These are phyloP conservation scores for Nothobranchius furzeri DNA, from an alignment of 2,113 vertebrate species.

Conservation along the genomic window DNA sequence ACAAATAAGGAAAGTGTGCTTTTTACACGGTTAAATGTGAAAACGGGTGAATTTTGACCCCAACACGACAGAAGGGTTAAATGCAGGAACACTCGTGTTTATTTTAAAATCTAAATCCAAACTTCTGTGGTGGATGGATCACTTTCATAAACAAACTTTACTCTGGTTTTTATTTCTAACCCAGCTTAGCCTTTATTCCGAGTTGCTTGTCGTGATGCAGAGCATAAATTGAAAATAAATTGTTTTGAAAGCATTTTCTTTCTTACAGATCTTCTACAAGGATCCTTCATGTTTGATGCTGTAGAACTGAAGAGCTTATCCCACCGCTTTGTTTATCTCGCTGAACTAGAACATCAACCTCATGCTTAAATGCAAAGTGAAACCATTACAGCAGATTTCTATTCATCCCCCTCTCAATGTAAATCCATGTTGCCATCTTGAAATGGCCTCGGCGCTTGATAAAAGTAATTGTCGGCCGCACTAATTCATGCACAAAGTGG, in stretches of 20 bases:
- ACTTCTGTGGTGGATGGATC: neutral
- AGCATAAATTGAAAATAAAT: neutral
- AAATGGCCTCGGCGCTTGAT: slow-evolving; percentile 83
- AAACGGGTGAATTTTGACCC: too few species aligned
- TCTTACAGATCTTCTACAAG: neutral
- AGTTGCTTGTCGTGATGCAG: slow-evolving; percentile 8
- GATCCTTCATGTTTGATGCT: slow-evolving; percentile 17
- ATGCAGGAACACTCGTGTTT: too few species aligned
- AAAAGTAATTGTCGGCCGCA: slow-evolving; percentile 87
- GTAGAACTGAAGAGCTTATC: slow-evolving; percentile 4
- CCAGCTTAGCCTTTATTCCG: slow-evolving; percentile 2
- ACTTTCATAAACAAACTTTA: too few species aligned
- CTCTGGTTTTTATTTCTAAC: neutral
- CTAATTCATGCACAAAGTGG: slow-evolving; percentile 94
- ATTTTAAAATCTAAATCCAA: neutral
- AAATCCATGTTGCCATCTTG: slow-evolving; percentile 87
- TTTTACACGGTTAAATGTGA: too few species aligned
- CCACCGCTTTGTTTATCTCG: neutral
- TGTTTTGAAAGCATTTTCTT: neutral
- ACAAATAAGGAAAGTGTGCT: too few species aligned
- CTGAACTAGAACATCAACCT: slow-evolving; percentile 16
- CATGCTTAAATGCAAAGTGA: slow-evolving; percentile 44
- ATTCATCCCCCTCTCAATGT: slow-evolving; percentile 78
- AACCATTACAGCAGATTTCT: slow-evolving; percentile 35
- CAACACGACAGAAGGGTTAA: too few species aligned